phyloP scores from a whole-genome alignment of 2,113 vertebrate species.

The Etia nguti region DNA sequence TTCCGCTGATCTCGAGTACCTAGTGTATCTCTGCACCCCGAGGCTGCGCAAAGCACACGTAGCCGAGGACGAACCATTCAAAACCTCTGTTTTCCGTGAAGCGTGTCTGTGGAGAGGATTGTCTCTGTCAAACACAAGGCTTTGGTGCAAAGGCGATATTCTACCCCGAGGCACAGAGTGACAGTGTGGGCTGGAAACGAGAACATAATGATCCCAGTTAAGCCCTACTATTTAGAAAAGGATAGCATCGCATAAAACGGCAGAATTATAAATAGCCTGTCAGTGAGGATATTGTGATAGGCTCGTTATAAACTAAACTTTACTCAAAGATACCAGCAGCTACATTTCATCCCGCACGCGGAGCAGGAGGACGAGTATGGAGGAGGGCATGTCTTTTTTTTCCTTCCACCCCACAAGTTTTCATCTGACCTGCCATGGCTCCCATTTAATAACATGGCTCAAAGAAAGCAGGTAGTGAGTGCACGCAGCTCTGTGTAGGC shows the following conservation, averaged over 20 bases:
- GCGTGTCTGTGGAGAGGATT: constrained; percentile 15
- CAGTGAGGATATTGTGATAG: not conserved
- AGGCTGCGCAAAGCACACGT: not conserved
- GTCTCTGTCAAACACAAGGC: constrained; percentile 33
- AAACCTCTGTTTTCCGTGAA: constrained; percentile 4
- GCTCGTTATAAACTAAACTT: constrained; percentile 9
- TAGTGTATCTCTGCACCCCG: not conserved
- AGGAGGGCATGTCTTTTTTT: not conserved
- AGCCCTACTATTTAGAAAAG: constrained; percentile 1
- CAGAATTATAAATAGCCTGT: constrained; percentile 1
- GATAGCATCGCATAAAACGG: not conserved
- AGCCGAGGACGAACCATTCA: not conserved
- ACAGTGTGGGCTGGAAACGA: constrained; percentile 23
- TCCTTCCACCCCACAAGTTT: constrained; percentile 3
- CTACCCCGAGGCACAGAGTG: constrained; percentile 14
- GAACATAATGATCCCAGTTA: constrained; percentile 26
- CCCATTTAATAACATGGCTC: constrained; percentile 15
- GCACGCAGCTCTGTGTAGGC: constrained; percentile 25
- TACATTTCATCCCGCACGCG: not conserved
- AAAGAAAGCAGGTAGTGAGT: constrained; percentile 11
- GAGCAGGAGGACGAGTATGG: not conserved
- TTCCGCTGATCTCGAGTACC: not conserved
- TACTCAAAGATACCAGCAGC: not conserved
- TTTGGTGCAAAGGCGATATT: constrained; percentile 33
- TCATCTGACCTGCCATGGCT: constrained; percentile 12